Evolutionary conservation across 2,113 vertebrate species (phyloP), one percentile per base, ranked within the genome.

Genomic region (Nymphicus hollandicus): DNA sequence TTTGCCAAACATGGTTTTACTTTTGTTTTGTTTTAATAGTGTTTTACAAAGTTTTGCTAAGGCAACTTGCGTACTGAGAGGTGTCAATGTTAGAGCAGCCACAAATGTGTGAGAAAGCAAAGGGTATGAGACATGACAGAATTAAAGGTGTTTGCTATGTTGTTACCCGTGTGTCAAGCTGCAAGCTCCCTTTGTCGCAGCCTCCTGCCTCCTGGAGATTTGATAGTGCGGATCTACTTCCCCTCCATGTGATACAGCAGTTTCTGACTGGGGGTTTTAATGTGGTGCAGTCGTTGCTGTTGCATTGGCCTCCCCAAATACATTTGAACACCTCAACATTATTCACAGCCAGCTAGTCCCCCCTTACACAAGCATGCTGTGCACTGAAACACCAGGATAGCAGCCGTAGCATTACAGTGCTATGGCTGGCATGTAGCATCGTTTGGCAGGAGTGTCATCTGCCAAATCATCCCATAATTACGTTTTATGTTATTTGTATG

Each of bases 81-180:
- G 98, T 98, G 98, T 98, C 97, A 97, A 96, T 97, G 95, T 97
- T 95, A 78, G 91, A 98, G 96, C 97, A 97, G 97, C 97, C 97
- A 96, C 83, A 94, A 98, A 98, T 58, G 98, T 98, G 98, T 98
- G 98, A 98, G 98, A 98, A 98, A 98, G 97, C 96, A 98, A 98
- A 98, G 98, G 98, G 98, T 98, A 98, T 98, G 98, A 98, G 98
- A 98, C 98, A 95, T 98, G 98, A 98, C 98, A 99, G 98, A 98
- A 98, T 98, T 98, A 97, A 99, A 99, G 98, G 98, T 99, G 98
- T 99, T 98, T 98, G 97, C 97, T 97, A 97, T 97, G 97, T 98
- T 98, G 98, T 97, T 98, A 98, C 97, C 98, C 97, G 97, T 98
- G 98, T 97, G 98, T 98, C 97, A 98, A 98, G 97, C 97, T 97